A percentile compares a stretch with the other conserved stretches of the same genome.
phyloP scores from a whole-genome alignment of 2,888 invertebrate genomes.

The Linnaemya tessellans region DNA sequence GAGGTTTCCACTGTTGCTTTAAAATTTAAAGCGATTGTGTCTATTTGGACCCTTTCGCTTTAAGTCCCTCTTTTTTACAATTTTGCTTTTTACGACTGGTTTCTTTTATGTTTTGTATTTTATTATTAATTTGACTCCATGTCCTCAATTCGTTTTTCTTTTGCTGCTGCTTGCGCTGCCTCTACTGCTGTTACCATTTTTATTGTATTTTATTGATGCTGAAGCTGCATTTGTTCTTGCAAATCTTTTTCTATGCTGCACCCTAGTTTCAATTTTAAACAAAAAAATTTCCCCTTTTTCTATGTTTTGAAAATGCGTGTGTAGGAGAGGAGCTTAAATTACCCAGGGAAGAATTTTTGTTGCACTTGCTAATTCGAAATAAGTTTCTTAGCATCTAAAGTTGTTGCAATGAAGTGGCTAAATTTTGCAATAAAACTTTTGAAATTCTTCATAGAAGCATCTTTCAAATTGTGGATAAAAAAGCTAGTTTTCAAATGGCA shows the following conservation, averaged over 20 bases:
- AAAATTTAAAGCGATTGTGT: not conserved
- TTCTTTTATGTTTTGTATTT: conserved; percentile 38
- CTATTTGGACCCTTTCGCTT: conserved; percentile 2
- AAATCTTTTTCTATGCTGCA: conserved; percentile 52
- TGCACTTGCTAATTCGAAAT: not conserved
- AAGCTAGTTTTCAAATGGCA: too few relatives aligned
- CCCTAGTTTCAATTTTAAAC: conserved; percentile 50
- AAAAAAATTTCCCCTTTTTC: conserved; percentile 6
- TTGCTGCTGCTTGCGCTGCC: not conserved
- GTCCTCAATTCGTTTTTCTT: conserved; percentile 58
- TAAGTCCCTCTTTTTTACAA: not conserved
- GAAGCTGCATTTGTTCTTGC: conserved; percentile 42
- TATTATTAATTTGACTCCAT: conserved; percentile 68
- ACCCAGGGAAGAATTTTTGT: not conserved
- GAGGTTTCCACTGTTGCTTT: not conserved
- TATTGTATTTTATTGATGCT: conserved; percentile 42
- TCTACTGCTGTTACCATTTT: conserved; percentile 33
- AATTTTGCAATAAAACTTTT: too few relatives aligned
- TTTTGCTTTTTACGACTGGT: not conserved
- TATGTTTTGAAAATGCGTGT: not conserved
- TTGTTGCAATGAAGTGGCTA: too few relatives aligned
- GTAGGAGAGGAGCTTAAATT: not conserved
- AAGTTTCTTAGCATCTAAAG: not conserved
- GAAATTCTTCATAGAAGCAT: too few relatives aligned
- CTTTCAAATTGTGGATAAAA: too few relatives aligned